Conservation (phyloP, 2,797 vertebrate genomes). For the Mormyrops boulengeri region DNA sequence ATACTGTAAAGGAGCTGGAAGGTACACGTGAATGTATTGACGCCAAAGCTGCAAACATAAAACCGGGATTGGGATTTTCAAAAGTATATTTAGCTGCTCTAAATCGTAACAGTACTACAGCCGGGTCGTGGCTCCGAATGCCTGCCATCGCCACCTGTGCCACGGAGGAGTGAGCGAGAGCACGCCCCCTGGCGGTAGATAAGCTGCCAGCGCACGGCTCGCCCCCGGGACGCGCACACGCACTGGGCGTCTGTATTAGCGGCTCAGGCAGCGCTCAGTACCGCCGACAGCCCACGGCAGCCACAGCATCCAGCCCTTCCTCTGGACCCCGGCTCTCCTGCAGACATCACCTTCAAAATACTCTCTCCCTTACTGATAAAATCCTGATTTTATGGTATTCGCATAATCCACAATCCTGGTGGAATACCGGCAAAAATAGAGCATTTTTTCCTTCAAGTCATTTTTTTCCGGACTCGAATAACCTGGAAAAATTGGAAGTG, state of each 20-base stretch:
- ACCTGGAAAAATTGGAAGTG: constrained; percentile 15
- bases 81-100: background rate
- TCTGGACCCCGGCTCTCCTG: constrained; percentile 14
- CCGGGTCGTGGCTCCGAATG: background rate
- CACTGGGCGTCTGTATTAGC: constrained; percentile 19
- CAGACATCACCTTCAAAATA: background rate
- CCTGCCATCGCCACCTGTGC: constrained; percentile 4
- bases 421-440: background rate
- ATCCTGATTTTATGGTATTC: background rate
- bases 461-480: constrained; percentile 11
- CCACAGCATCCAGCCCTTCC: constrained; percentile 28
- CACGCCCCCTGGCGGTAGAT: background rate
- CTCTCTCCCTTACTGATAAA: background rate
- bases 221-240: constrained; percentile 7
- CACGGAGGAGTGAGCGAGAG: background rate
- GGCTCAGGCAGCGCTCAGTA: constrained; percentile 24
- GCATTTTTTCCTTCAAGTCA: background rate
- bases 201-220: constrained; percentile 10
- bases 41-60: background rate
- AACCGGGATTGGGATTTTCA: background rate
- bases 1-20: background rate
- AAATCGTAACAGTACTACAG: background rate
- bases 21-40: background rate
- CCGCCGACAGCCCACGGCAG: constrained; percentile 30
- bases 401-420: background rate